Evolutionary conservation across 2,113 vertebrate species (phyloP), one percentile per base, ranked within the genome.

Genomic region (Dipodomys ordii): DNA sequence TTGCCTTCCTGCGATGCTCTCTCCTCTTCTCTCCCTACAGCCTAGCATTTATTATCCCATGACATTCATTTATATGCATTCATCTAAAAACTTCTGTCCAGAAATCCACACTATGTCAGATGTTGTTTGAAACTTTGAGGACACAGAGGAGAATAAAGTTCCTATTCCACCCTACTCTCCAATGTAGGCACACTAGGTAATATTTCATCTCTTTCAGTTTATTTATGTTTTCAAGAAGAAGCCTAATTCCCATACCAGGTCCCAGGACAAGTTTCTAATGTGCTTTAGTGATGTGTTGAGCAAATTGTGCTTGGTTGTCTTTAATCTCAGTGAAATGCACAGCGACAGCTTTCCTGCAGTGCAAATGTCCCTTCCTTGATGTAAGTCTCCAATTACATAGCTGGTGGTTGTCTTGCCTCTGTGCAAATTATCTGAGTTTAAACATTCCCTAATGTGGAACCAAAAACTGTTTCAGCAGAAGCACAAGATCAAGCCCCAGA

Each of bases 221-320:
- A 39, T 16, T 72, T 16, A 67, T 87, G 84, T 57, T 53, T 87
- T 90, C 53, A 39, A 77, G 46, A 89, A 88, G 57, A 88, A 32
- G 32, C 22, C 27, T 44, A 39, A 73, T 20, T 71, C 72, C 18
- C 30, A 46, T 3, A 27, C 44, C 15, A 7, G 28, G 39, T 15
- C 39, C 22, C 62, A 68, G 23, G 39, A 53, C 27, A 49, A 65
- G 60, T 16, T 46, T 30, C 39, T 32, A 73, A 30, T 7, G 32
- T 71, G 65, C 12, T 46, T 80, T 35, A 3, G 25, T 35, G 44
- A 23, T 53, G 20, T 46, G 60, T 60, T 64, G 60, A 64, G 30
- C 28, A 46, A 35, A 15, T 10, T n/a, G 35, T 72, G 25, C 39
- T 71, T 32, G 20, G 28, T 60, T 83, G 39, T 22, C 49, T 74